Base-by-base conservation (phyloP, 2,113 vertebrate species). In the Trachemys scripta region DNA sequence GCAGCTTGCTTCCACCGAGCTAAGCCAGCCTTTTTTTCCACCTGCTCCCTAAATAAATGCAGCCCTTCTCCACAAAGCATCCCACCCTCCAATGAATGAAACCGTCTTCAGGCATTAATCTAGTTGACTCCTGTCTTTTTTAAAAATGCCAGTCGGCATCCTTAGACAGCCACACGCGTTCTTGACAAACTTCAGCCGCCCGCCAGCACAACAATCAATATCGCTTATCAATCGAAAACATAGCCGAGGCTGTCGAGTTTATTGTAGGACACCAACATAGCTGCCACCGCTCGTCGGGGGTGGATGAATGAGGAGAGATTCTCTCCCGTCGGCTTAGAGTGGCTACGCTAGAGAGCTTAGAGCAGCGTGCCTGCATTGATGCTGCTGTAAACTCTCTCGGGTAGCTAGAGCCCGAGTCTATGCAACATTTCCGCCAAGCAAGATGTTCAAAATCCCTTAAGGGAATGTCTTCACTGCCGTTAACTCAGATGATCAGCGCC, bases 211-310 rank as follows among this genome's bases (percentile, higher is more conserved):
- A 79, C 88, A 88, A 97, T 97, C 96, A 84, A 91, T 97, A 97
- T 13, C 83, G 89, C 93, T 97, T 94, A 96, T 91, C 95, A 97
- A 93, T 84, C 93, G 95, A 92, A 94, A 95, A 97, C 20, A 79
- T 20, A 96, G 78, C 65, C 89, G 57, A 78, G 90, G 69, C 80
- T 93, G 93, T 57, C 84, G 86, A 93, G 93, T 89, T 92, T 72
- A 92, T 49, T 93, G 93, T 94, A 95, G 89, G 96, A 92, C 10
- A 11, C 56, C 56, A 27, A 27, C 25, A 11, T 8, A 27, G 56
- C 24, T 25, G 56, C 56, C 25, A 11, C 24, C 24, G 20, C 53
- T 54, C 53, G 53, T 9, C 20, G 2, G 7, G 20, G 20, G 53
- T 22, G 20, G 20, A 9, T 54, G 20, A 53, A 53, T 27, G 56